Percentiles rank a stretch among this genome's conserved stretches.
Evolutionary conservation across 2,888 invertebrate species (phyloP).

Genomic region (Pammene aurita): DNA sequence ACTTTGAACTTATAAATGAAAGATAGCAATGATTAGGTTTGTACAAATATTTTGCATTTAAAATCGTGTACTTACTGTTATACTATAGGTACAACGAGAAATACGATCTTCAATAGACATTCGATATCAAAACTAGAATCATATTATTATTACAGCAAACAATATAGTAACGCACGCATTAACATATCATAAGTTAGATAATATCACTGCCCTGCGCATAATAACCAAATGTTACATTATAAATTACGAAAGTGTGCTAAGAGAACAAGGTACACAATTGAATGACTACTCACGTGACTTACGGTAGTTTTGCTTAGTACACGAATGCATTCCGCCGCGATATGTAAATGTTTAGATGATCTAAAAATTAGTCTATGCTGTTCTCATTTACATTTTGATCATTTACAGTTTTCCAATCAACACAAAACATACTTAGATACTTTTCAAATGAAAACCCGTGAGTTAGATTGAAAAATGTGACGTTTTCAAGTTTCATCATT

Average conservation of each 20-base stretch:
- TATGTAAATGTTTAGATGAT: slow-evolving; percentile 1
- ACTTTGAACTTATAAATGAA: background rate
- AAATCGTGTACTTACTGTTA: background rate
- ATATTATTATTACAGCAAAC: too few relatives aligned
- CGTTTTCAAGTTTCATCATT: too few relatives aligned
- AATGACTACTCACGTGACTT: background rate
- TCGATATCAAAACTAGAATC: too few relatives aligned
- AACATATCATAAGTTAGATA: too few relatives aligned
- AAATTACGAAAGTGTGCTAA: too few relatives aligned
- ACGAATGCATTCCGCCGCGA: background rate
- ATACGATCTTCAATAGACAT: background rate
- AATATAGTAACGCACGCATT: too few relatives aligned
- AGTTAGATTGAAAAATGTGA: too few relatives aligned
- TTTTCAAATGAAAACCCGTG: background rate
- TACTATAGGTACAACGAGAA: too few relatives aligned
- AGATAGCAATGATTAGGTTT: slow-evolving; percentile 1
- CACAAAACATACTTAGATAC: background rate
- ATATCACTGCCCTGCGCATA: too few relatives aligned
- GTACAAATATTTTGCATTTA: background rate
- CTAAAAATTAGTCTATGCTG: background rate
- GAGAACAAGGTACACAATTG: background rate
- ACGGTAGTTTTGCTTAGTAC: background rate
- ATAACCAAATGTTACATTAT: too few relatives aligned
- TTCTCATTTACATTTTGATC: background rate
- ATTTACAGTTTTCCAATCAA: background rate